Evolutionary conservation across 1,140 invertebrate species (phyloP), one percentile per base, ranked within the genome.

Genomic region (Aphelenchoides fujianensis): DNA sequence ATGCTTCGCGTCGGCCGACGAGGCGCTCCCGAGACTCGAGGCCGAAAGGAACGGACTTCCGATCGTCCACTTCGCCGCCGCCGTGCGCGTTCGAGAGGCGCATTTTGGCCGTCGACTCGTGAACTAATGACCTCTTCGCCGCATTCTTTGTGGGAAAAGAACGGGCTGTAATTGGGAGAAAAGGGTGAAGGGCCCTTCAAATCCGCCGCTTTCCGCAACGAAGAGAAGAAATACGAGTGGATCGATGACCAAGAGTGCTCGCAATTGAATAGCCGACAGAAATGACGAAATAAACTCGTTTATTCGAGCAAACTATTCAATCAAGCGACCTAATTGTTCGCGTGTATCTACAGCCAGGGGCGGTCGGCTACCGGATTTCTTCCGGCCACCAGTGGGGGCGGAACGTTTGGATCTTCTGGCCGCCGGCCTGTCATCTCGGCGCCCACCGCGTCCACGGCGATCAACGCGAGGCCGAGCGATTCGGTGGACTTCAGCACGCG

Each of bases 401-500:
- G 31, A 68, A 70, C 16, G 30, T 16, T n/a, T 68, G 16, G 1
- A 69, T 69, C 12, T 59, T 59, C 12, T 23, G 32, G n/a, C 37
- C 30, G 1, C 30, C 31, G 64, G 37, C 67, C 5, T n/a, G 37
- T 32, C 34, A 69, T 69, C n/a, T 68, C 12, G 12, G 16, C 16
- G 16, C 30, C 30, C 27, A 71, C 37, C n/a, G 12, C 16, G 1
- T 70, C 16, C 1, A 71, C 23, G 3, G 61, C 16, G 1, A 69
- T 16, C 16, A 69, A 31, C 1, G 12, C 67, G 32, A 69, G 12
- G 1, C 67, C 67, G 16, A 23, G 16, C n/a, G 16, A 12, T 28
- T 69, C 30, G 2, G n/a, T 69, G 68, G 67, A 70, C 54, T 48
- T 31, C n/a, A 70, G 7, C 9, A 75, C 67, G 27, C 72, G 35